Percentiles rank a stretch among this genome's conserved stretches.
Conservation (phyloP, 2,888 invertebrate genomes). For the Anthophora plumipes region DNA sequence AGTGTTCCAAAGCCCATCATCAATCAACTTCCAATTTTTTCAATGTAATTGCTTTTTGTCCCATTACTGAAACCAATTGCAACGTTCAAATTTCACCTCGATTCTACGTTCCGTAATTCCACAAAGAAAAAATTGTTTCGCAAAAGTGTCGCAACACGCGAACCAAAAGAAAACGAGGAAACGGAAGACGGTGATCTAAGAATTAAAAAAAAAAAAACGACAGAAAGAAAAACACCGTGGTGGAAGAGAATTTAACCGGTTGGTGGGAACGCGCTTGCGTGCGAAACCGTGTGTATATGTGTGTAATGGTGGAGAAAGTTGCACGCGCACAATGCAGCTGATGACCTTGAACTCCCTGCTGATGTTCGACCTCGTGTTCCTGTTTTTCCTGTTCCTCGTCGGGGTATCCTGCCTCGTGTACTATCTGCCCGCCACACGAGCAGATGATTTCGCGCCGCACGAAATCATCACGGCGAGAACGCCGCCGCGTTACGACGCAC, state of each 20-base stretch:
- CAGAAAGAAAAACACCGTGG: not conserved
- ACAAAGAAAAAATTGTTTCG: not conserved
- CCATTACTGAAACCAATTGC: constrained; percentile 14
- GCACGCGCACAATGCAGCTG: constrained; percentile 89
- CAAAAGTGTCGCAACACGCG: not conserved
- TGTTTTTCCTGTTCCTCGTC: constrained; percentile 94
- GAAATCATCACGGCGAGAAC: constrained; percentile 82
- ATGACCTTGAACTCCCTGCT: constrained; percentile 94
- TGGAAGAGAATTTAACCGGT: constrained; percentile 1
- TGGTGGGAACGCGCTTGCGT: constrained; percentile 35
- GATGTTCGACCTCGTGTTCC: constrained; percentile 95
- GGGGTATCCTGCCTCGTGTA: constrained; percentile 93
- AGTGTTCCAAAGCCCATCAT: too few relatives aligned
- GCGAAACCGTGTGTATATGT: constrained; percentile 49
- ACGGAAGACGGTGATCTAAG: not conserved
- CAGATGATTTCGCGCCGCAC: constrained; percentile 83
- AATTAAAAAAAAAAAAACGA: not conserved
- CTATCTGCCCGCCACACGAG: constrained; percentile 89
- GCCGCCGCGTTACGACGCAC: constrained; percentile 78
- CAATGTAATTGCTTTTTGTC: too few relatives aligned
- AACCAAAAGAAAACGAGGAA: not conserved
- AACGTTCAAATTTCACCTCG: constrained; percentile 26
- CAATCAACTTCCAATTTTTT: too few relatives aligned
- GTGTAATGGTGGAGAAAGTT: constrained; percentile 80
- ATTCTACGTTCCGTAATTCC: too few relatives aligned